Evolutionary conservation across 1,140 invertebrate species (phyloP), one percentile per base, ranked within the genome.

Genomic region (Tribolium castaneum): DNA sequence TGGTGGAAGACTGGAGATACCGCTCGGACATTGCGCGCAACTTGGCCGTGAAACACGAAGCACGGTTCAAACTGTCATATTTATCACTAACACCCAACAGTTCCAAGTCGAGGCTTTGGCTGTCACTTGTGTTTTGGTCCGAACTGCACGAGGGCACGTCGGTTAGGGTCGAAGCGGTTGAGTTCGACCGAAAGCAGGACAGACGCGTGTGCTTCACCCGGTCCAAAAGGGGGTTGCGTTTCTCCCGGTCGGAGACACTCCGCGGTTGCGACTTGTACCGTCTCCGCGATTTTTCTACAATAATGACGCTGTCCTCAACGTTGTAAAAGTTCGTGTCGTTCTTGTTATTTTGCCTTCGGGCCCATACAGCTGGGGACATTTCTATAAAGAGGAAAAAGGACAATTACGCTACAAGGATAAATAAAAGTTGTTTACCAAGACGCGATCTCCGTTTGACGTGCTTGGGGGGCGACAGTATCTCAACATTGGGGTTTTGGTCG

Each of bases 161-260:
- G 49, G 51, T 75, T 66, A 78, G 22, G 12, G 80, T 76, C 6
- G 82, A 83, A 7, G 80, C 75, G 25, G 75, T 81, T 13, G 82
- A 83, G 52, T 75, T 77, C 16, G 90, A 90, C 80, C 89, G 89
- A 84, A 93, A 92, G 83, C 92, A 93, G 3, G 91, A 92, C 39
- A 94, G 84, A 82, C 91, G 90, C 6, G 92, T 93, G 81, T 92
- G 93, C 84, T 92, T 93, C 1, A 93, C 92, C 82, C 90, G 90
- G 77, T 93, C 92, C 16, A 93, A 87, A 45, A 94, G 87, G 1
- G 92, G 92, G 83, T 93, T 92, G 51, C 91, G 87, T 83, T 91
- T 93, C 85, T 93, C 92, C 81, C 89, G 87, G 59, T 77, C 22
- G 76, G 80, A 25, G 84, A 84, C 78, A 74, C 78, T 78, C 35